Evolutionary conservation across 2,888 invertebrate genomes (phyloP), one percentile per base, ranked within the genome.

Genomic region (Tolmerus cingulatus): DNA sequence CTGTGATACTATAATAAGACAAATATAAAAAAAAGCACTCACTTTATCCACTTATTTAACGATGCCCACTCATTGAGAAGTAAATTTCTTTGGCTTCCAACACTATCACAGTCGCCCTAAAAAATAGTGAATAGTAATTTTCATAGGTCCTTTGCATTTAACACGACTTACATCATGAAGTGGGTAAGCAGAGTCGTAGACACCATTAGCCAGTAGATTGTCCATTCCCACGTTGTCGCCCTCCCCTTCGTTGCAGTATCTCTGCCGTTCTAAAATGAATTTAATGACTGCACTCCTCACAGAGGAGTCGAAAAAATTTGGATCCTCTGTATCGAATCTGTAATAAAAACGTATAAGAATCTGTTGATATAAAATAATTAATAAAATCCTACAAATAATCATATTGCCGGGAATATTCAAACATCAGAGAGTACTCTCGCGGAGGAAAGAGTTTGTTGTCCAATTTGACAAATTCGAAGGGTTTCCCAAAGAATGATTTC

Each of bases 211-310:
- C 87, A 96, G 90, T 40, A 96, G 92, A 89, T 95, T 94, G 88
- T 95, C 95, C 87, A 96, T 95, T 79, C 96, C 96, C 90, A 94
- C 94, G 88, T 94, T 93, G 90, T 92, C 92, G 3, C 91, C 91
- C 66, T 92, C 91, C 23, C 92, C 91, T 85, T 94, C 94, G 37
- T 93, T 93, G 1, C 94, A 93, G 91, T 95, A 96, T 88, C 93
- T 93, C 91, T 96, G 95, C 87, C 96, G 93, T 89, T 96, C 95
- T 89, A 97, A 93, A 91, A 97, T 96, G 91, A 96, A 97, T 90
- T 96, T 95, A 2, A 96, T 95, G 78, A 97, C 95, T 89, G 95
- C 94, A 87, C 95, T 95, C 88, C 95, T 93, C 23, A 95, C 93
- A 40, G 95, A 94, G 86, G 94, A 93, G 88, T 94, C 94, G 91